Conservation (phyloP, 2,797 vertebrate species). For the Pterois miles region DNA sequence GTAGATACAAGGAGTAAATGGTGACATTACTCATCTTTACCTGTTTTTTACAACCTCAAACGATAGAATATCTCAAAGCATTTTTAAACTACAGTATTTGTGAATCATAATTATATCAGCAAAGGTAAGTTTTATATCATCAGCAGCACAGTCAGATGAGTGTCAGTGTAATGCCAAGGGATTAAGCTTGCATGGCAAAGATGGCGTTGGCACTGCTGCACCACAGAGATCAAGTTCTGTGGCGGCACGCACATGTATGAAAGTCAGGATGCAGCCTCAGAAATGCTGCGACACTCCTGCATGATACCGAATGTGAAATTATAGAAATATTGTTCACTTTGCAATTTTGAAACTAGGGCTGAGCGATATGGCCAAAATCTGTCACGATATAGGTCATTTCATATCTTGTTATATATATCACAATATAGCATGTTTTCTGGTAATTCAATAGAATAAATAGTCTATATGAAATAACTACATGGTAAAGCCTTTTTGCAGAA, state of each 20-base stretch:
- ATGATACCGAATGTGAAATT: background rate
- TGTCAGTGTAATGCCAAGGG: constrained; percentile 56
- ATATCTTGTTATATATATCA: no score
- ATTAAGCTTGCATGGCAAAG: constrained; percentile 68
- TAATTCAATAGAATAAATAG: no score
- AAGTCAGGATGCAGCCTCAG: constrained; percentile 14
- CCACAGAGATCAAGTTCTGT: constrained; percentile 64
- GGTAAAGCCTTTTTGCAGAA: no score
- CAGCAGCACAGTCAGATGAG: constrained; percentile 40
- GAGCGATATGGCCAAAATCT: no score
- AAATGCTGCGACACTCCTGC: background rate
- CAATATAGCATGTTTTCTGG: no score
- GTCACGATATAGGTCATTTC: no score
- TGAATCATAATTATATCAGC: background rate
- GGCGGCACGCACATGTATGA: constrained; percentile 49
- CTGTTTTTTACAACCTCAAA: background rate
- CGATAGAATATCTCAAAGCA: background rate
- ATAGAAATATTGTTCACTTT: background rate
- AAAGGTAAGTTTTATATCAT: constrained; percentile 2
- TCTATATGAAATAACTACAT: no score
- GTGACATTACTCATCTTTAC: background rate
- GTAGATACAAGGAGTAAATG: background rate
- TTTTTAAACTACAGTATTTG: background rate
- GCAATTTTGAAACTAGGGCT: background rate
- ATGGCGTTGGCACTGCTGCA: constrained; percentile 60